These are phyloP conservation scores for Drosophila fulvimacula DNA, from an alignment of 2,888 invertebrate genomes.

Conservation along the genomic window DNA sequence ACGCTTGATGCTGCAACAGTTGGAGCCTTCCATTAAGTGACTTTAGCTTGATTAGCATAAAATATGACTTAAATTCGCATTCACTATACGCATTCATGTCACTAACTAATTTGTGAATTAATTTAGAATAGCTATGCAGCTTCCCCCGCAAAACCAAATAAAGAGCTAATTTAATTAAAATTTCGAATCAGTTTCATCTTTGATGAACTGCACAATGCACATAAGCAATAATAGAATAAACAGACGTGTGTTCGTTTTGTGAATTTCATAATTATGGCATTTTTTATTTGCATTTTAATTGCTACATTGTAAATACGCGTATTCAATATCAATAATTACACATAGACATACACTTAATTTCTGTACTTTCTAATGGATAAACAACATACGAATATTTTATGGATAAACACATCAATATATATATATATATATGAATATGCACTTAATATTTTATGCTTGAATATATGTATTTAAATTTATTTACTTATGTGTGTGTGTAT, in stretches of 20 bases:
- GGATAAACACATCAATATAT: conserved; percentile 24
- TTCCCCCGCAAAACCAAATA: not conserved
- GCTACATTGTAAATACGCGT: conserved; percentile 75
- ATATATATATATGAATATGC: conserved; percentile 21
- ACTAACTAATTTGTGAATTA: not conserved
- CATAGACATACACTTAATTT: conserved; percentile 69
- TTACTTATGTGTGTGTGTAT: conserved; percentile 6
- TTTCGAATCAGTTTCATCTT: conserved; percentile 13
- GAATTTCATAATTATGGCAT: conserved; percentile 81
- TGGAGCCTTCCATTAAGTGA: no score
- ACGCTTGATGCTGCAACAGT: no score
- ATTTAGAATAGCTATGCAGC: not conserved
- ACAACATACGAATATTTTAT: conserved; percentile 63
- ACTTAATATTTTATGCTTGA: conserved; percentile 50
- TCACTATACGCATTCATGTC: not conserved
- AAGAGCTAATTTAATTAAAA: conserved; percentile 5
- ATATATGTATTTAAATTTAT: conserved; percentile 8
- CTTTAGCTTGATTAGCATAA: not conserved
- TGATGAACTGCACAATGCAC: not conserved
- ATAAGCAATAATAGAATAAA: conserved; percentile 3
- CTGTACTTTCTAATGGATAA: conserved; percentile 61
- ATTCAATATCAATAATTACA: conserved; percentile 79
- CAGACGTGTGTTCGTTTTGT: conserved; percentile 41
- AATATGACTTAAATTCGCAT: not conserved
- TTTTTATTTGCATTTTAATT: conserved; percentile 71